Evolutionary conservation across 2,113 vertebrate genomes (phyloP), one percentile per base, ranked within the genome.

Genomic region (Tamias sibiricus): DNA sequence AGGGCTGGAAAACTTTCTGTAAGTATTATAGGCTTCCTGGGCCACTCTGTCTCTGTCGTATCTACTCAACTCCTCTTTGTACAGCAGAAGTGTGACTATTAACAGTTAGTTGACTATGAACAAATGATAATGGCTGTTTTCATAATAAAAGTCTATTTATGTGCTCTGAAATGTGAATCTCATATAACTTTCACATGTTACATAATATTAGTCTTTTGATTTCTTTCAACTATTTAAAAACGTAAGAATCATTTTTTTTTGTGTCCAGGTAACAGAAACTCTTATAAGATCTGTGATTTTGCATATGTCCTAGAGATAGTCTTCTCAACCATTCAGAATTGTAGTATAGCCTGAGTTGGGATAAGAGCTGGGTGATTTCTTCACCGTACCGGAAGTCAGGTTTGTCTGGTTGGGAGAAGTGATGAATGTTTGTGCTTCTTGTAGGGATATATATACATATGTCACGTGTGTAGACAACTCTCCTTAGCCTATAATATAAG

Each of bases 141-240:
- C 85, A 74, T 77, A 93, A 28, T 77, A 83, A 91, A 95, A 81
- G 74, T 79, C 90, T 83, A 91, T 68, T 76, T 90, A 16, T 22
- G 49, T 76, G 35, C 69, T 88, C 66, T 26, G 40, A 89, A 82
- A 91, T 85, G 44, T 68, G 24, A 20, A 42, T 68, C 59, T 97
- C 59, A 47, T 80, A 5, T 13, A 49, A 42, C 79, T 83, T 91
- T 91, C 66, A 90, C 69, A 28, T 77, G 62, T 68, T 66, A 76
- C 30, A 83, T 80, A 82, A 42, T 57, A 40, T 7, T 52, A 47
- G 4, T 85, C 40, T 35, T 49, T 30, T 64, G 19, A 24, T 77
- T 59, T 64, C 28, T n/a, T 16, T 20, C 32, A 80, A 30, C 44
- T 11, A 6, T 82, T 95, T 42, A 87, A 95, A 83, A 83, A 47